phyloP scores from a whole-genome alignment of 2,113 vertebrate genomes.

The Acanthochromis polyacanthus region DNA sequence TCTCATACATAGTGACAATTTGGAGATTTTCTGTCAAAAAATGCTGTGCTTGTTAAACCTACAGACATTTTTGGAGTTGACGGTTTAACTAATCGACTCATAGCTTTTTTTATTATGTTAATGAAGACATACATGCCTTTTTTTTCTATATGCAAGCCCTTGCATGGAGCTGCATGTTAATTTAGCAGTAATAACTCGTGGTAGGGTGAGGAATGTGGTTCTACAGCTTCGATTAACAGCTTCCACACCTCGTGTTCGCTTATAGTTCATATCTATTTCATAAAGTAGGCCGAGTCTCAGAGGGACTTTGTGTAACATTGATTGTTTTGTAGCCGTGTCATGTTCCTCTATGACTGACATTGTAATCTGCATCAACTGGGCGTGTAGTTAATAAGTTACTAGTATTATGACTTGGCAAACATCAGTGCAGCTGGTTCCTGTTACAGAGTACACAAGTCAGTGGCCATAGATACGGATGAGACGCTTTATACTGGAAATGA shows the following conservation, averaged over 20 bases:
- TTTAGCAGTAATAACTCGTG: not conserved
- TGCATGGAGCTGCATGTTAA: not conserved
- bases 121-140: too few relatives aligned
- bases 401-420: not conserved
- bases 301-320: constrained; percentile 3
- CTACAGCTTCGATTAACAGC: not conserved
- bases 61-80: too few relatives aligned
- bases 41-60: too few relatives aligned
- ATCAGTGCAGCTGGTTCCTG: not conserved
- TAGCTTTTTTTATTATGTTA: not conserved
- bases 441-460: not conserved
- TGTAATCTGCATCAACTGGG: not conserved
- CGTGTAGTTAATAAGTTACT: constrained; percentile 31
- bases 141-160: not conserved
- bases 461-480: not conserved
- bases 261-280: not conserved
- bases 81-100: not conserved
- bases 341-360: not conserved
- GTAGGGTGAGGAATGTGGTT: not conserved
- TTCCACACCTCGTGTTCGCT: not conserved
- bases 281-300: constrained; percentile 2
- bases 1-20: too few relatives aligned
- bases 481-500: not conserved
- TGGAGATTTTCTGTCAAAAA: too few relatives aligned
- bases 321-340: not conserved